Percentiles rank a stretch among this genome's conserved stretches.
Evolutionary conservation across 2,888 invertebrate genomes (phyloP).

Genomic region (Hoplodrina ambigua): DNA sequence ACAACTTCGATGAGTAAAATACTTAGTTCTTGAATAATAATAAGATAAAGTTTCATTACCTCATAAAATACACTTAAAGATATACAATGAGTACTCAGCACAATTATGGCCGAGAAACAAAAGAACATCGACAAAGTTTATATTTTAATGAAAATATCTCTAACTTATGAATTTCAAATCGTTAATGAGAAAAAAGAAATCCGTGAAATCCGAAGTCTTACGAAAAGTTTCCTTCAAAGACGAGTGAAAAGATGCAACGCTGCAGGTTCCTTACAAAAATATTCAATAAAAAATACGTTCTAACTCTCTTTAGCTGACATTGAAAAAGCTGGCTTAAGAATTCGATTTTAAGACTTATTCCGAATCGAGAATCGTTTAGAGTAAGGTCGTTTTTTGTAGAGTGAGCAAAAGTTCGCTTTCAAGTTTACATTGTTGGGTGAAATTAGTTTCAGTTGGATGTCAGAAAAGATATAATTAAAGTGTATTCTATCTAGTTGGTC

Average conservation of each 20-base stretch:
- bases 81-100: constrained; percentile 20
- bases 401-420: constrained; percentile 70
- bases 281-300: constrained; percentile 49
- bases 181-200: constrained; percentile 76
- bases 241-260: constrained; percentile 78
- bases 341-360: constrained; percentile 61
- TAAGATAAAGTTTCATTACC: constrained; percentile 39
- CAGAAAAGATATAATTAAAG: constrained; percentile 76
- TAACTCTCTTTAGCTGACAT: constrained; percentile 39
- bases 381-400: constrained; percentile 53
- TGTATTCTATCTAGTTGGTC: constrained; percentile 69
- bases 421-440: constrained; percentile 80
- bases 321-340: constrained; percentile 59
- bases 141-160: constrained; percentile 68
- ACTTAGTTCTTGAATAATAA: constrained; percentile 35
- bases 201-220: constrained; percentile 62
- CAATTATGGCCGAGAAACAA: constrained; percentile 45
- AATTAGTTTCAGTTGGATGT: constrained; percentile 83
- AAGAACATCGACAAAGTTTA: constrained; percentile 45
- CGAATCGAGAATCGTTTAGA: constrained; percentile 26
- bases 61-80: constrained; percentile 34
- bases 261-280: constrained; percentile 63
- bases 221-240: constrained; percentile 73
- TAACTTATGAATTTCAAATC: constrained; percentile 71
- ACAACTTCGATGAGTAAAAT: constrained; percentile 37